Base-by-base conservation (phyloP, 2,113 vertebrate genomes). In the Ictalurus furcatus region DNA sequence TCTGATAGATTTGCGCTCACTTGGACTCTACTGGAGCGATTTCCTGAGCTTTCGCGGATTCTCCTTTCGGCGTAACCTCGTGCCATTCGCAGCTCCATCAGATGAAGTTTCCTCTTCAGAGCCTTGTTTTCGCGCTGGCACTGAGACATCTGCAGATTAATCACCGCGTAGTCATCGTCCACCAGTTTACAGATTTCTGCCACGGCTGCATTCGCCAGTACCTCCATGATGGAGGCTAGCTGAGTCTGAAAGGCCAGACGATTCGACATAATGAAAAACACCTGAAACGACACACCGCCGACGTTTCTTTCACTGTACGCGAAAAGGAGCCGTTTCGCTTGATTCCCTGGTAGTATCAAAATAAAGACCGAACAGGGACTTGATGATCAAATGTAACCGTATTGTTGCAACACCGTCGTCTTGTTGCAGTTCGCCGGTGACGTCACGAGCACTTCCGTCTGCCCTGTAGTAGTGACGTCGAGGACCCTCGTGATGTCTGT, bases 161-260 rank as follows among this genome's bases (percentile, higher is more conserved):
- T 92, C 48, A 95, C 93, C 23, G 95, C 95, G 17, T 94, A 95
- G 67, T 95, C 95, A 54, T 96, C 95, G 91, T 96, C 95, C 63
- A 96, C 94, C 61, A 96, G 93, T 63, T 95, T 95, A 21, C 95
- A 96, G 86, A 96, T 96, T 90, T 96, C 95, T 16, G 95, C 95
- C 88, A 96, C 95, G 0, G 95, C 95, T 0, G 95, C 94, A 44
- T 96, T 96, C 4, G 95, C 95, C n/a, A 96, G 90, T 2, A 95
- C 95, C 94, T 96, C 95, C 95, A 96, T 96, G 90, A 96, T 95
- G 93, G 95, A 96, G 85, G 95, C 95, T 71, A 96, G 90, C 94
- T 96, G 95, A 21, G 95, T 95, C 91, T 96, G 95, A 65, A 96
- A 95, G 87, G 95, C 94, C 63, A 95, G 91, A 3, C 95, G 94